Conservation (phyloP, 2,113 vertebrate genomes). For the Columbina picui region DNA sequence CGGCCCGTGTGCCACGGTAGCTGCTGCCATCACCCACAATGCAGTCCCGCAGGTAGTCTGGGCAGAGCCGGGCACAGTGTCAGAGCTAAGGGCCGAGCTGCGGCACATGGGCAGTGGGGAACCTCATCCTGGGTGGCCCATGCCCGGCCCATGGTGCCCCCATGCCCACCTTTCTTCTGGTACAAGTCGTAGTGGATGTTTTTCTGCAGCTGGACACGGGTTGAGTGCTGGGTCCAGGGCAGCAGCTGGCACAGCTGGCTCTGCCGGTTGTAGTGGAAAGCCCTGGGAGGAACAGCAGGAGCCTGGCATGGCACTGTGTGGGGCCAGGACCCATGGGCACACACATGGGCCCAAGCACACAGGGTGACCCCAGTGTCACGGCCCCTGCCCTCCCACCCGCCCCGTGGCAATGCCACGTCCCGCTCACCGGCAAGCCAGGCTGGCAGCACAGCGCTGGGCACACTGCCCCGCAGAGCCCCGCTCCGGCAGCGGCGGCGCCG, state of each 20-base stretch:
- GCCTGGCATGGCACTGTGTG: fast-evolving
- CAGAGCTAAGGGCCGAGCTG: fast-evolving
- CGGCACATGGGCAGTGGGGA: not conserved
- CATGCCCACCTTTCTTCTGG: conserved; percentile 89
- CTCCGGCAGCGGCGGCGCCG: conserved; percentile 6
- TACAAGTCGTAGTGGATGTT: conserved; percentile 91
- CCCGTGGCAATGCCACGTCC: fast-evolving
- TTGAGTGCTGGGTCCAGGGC: conserved; percentile 86
- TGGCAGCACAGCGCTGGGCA: conserved; percentile 80
- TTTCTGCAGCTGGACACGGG: conserved; percentile 79
- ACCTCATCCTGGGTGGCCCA: not conserved
- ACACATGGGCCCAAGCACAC: not conserved
- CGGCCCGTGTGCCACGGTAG: conserved; percentile 85
- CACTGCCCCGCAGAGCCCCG: conserved; percentile 81
- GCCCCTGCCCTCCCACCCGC: not conserved
- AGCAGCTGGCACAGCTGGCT: conserved; percentile 86
- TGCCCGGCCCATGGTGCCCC: not conserved
- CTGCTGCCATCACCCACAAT: conserved; percentile 82
- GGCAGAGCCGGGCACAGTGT: not conserved
- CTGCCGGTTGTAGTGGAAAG: conserved; percentile 89
- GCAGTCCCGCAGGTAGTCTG: conserved; percentile 91
- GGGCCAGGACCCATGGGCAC: not conserved
- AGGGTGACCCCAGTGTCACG: fast-evolving
- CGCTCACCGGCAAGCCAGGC: conserved; percentile 85
- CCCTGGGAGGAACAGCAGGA: conserved; percentile 61